phyloP scores from a whole-genome alignment of 2,888 invertebrate genomes.

The Pyrrhosoma nymphula region DNA sequence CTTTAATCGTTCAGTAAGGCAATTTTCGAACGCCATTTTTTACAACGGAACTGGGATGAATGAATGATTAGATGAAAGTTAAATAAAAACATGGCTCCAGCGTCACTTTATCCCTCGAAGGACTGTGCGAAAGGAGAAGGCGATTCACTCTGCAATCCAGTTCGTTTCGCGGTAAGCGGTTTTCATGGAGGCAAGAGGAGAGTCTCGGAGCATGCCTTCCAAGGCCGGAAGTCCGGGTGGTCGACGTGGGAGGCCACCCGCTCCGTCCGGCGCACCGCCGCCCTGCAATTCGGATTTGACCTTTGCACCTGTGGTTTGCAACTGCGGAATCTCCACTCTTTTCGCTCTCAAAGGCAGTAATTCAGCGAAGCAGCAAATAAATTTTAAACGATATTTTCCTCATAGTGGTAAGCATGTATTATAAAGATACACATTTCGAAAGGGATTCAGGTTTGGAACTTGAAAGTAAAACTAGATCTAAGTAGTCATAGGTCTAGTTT shows the following conservation, averaged over 20 bases:
- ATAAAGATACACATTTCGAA: too few relatives aligned
- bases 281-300: neutral
- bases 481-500: too few relatives aligned
- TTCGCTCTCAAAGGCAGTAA: neutral
- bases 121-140: neutral
- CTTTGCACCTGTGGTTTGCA: neutral
- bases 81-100: too few relatives aligned
- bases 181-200: neutral
- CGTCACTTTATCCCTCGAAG: too few relatives aligned
- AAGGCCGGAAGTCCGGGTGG: conserved; percentile 26
- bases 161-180: neutral
- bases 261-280: neutral
- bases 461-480: too few relatives aligned
- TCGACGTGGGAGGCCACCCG: neutral
- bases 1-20: too few relatives aligned
- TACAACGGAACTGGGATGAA: too few relatives aligned
- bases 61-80: too few relatives aligned
- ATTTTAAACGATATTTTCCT: neutral
- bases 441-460: too few relatives aligned
- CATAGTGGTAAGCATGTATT: too few relatives aligned
- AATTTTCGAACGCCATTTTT: too few relatives aligned
- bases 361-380: neutral
- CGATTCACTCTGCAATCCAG: neutral
- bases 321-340: neutral
- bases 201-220: neutral